Evolutionary conservation across 2,888 invertebrate species (phyloP).

Genomic region (Abrostola tripartita): DNA sequence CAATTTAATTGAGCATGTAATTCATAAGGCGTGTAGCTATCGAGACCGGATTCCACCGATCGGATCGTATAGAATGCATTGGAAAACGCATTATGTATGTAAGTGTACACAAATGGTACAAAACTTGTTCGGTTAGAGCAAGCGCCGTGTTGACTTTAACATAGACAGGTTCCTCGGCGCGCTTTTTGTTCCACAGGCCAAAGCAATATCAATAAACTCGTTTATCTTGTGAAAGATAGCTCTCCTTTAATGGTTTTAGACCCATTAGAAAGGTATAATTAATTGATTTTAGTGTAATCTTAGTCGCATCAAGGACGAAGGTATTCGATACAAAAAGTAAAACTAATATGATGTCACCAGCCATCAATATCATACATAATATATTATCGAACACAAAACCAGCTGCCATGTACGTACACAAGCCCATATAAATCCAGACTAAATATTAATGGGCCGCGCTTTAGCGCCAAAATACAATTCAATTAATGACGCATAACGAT

Average conservation of each 20-base stretch:
- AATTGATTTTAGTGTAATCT: slow-evolving; percentile 35
- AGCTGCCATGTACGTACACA: slow-evolving; percentile 62
- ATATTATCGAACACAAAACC: slow-evolving; percentile 54
- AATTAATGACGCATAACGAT: slow-evolving; percentile 68
- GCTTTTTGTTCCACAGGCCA: slow-evolving; percentile 68
- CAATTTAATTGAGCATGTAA: slow-evolving; percentile 58
- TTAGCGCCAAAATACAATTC: slow-evolving; percentile 66
- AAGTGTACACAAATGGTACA: slow-evolving; percentile 67
- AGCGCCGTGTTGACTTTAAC: slow-evolving; percentile 73
- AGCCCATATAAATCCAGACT: slow-evolving; percentile 63
- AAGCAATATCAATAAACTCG: slow-evolving; percentile 77
- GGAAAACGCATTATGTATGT: slow-evolving; percentile 70
- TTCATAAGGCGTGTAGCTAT: slow-evolving; percentile 56
- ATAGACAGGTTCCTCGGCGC: slow-evolving; percentile 70
- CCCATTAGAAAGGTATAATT: slow-evolving; percentile 62
- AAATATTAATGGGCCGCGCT: slow-evolving; percentile 60
- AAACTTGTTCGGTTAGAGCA: slow-evolving; percentile 75
- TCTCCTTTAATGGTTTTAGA: slow-evolving; percentile 68
- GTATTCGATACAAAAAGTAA: slow-evolving; percentile 22
- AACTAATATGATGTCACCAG: slow-evolving; percentile 42
- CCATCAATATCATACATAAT: slow-evolving; percentile 22
- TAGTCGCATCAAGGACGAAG: slow-evolving; percentile 23
- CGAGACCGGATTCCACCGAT: slow-evolving; percentile 68
- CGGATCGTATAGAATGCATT: slow-evolving; percentile 74
- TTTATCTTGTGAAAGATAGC: slow-evolving; percentile 73